These are phyloP conservation scores for Chrysopa pallens DNA, from an alignment of 1,140 invertebrate species.

Conservation along the genomic window DNA sequence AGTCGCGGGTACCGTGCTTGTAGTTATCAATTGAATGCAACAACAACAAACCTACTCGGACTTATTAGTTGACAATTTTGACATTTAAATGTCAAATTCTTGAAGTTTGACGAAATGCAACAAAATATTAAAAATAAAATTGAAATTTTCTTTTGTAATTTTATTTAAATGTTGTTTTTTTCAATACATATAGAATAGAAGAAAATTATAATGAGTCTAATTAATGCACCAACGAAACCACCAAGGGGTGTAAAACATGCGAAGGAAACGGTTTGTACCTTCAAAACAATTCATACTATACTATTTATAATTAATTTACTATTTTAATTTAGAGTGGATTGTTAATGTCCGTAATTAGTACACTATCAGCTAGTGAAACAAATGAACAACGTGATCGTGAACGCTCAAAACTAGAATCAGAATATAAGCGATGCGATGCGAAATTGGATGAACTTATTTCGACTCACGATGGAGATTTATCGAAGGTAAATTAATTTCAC, in stretches of 20 bases:
- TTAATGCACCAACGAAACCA: conserved; percentile 47
- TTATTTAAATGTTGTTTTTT: too few relatives aligned
- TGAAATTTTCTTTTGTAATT: too few relatives aligned
- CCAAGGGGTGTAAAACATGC: conserved; percentile 62
- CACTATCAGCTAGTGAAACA: conserved; percentile 79
- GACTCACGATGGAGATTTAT: conserved; percentile 73
- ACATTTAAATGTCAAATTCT: too few relatives aligned
- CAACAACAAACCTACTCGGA: too few relatives aligned
- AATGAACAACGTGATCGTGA: conserved; percentile 89
- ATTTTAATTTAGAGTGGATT: conserved; percentile 56
- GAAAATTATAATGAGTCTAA: too few relatives aligned
- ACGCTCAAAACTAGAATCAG: conserved; percentile 81
- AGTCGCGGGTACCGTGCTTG: too few relatives aligned
- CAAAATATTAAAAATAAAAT: too few relatives aligned
- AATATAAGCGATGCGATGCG: conserved; percentile 80
- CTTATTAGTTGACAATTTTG: too few relatives aligned
- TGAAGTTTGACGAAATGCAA: too few relatives aligned
- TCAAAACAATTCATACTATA: conserved; percentile 2
- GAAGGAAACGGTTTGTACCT: conserved; percentile 53
- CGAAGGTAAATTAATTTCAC: conserved; percentile 50
- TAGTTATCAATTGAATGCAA: too few relatives aligned
- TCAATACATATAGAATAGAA: too few relatives aligned
- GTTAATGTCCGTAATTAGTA: conserved; percentile 83
- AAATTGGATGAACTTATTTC: conserved; percentile 76
- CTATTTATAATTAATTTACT: conserved; percentile 2